A percentile compares a stretch with the other conserved stretches of the same genome.
Conservation (phyloP, 1,140 invertebrate genomes). For the Melanaphis sacchari region DNA sequence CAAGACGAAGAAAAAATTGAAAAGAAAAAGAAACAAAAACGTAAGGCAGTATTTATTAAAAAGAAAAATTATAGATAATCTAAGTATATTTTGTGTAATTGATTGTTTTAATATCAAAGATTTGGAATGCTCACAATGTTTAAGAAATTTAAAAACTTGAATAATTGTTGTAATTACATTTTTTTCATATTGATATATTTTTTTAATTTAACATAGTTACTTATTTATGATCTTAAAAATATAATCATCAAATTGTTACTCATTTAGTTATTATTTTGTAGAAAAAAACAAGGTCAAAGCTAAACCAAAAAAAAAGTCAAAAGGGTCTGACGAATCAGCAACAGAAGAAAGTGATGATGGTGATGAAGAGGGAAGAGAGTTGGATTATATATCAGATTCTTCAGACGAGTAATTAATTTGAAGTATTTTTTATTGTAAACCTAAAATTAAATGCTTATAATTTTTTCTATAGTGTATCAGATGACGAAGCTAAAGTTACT, state of each 20-base stretch:
- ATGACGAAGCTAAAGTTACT: slow-evolving; percentile 75
- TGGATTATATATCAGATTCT: slow-evolving; percentile 86
- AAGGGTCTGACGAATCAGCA: slow-evolving; percentile 84
- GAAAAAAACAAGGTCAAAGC: slow-evolving; percentile 57
- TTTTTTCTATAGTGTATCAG: slow-evolving; percentile 70
- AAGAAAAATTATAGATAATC: background rate
- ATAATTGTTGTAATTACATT: background rate
- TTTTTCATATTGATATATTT: background rate
- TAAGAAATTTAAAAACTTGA: background rate
- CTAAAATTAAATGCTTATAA: background rate
- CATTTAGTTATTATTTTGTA: background rate
- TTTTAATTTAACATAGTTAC: background rate
- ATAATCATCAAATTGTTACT: background rate
- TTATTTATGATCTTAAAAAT: background rate
- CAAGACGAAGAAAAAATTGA: slow-evolving; percentile 73
- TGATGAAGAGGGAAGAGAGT: slow-evolving; percentile 91
- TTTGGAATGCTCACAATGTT: background rate
- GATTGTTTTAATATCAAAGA: background rate
- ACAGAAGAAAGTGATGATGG: slow-evolving; percentile 96
- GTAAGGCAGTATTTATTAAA: slow-evolving; percentile 63
- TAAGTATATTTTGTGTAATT: background rate
- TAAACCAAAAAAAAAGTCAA: slow-evolving; percentile 75
- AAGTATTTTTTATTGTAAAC: background rate
- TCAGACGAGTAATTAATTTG: slow-evolving; percentile 69
- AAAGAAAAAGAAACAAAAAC: slow-evolving; percentile 74